phyloP scores from a whole-genome alignment of 2,888 invertebrate genomes.

The Cephus runcator region DNA sequence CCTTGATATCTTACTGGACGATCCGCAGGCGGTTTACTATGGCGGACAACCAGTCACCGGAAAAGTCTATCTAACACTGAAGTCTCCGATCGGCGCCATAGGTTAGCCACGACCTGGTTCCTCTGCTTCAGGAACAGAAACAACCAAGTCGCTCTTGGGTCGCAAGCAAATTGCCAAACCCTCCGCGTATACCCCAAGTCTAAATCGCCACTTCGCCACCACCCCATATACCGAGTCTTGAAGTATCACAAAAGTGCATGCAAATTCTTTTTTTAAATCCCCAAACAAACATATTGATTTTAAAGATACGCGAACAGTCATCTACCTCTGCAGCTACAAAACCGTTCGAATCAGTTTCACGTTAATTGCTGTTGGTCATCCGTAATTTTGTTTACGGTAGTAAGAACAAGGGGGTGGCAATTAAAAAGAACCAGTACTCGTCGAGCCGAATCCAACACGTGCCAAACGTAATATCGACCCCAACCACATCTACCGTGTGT shows the following conservation, averaged over 20 bases:
- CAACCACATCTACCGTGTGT: neutral
- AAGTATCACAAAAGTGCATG: neutral
- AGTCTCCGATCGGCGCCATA: constrained; percentile 34
- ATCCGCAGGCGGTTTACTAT: constrained; percentile 45
- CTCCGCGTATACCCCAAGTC: neutral
- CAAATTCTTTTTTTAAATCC: neutral
- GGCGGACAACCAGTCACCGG: constrained; percentile 45
- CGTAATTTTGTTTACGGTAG: neutral
- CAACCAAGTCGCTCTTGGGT: no score
- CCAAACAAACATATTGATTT: neutral
- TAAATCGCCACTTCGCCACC: neutral
- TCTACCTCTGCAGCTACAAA: constrained; percentile 5
- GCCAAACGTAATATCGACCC: constrained; percentile 40
- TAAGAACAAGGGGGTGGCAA: neutral
- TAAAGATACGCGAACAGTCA: neutral
- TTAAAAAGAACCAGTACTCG: constrained; percentile 16
- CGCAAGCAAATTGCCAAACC: no score
- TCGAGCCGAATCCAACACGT: constrained; percentile 24
- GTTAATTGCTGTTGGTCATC: neutral
- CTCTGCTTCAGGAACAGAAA: neutral
- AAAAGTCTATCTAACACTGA: constrained; percentile 38
- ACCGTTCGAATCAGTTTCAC: constrained; percentile 25
- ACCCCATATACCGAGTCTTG: neutral
- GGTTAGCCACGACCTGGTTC: constrained; percentile 32
- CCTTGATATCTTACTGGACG: constrained; percentile 44